A percentile compares a stretch with the other conserved stretches of the same genome.
Conservation (phyloP, 1,140 invertebrate genomes). For the Lethrus apterus region DNA sequence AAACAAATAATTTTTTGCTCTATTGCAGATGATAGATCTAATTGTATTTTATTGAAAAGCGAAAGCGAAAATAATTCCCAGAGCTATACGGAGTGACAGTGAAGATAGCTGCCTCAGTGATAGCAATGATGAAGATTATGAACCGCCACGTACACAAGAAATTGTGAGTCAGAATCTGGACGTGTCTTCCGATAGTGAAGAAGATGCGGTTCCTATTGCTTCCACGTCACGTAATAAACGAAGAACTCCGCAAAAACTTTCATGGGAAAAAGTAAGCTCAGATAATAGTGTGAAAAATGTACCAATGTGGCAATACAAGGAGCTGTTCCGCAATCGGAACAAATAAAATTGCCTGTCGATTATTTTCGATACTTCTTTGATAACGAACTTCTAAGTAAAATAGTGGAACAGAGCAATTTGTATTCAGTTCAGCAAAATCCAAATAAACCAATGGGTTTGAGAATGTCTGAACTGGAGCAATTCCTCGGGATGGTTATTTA, state of each 20-base stretch:
- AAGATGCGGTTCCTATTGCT: background rate
- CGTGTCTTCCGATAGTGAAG: background rate
- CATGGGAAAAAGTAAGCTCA: constrained; percentile 1
- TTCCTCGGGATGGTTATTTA: no score
- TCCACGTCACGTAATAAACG: background rate
- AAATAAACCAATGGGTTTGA: no score
- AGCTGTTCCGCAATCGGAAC: background rate
- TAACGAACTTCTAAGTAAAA: no score
- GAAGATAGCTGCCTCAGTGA: constrained; percentile 1
- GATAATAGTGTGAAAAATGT: background rate
- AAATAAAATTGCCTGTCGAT: no score
- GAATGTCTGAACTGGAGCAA: no score
- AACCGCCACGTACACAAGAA: background rate
- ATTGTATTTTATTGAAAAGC: background rate
- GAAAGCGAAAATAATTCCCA: background rate
- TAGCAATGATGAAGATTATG: constrained; percentile 1
- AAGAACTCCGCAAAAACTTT: background rate
- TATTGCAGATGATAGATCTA: background rate
- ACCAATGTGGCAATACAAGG: background rate
- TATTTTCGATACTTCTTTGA: no score
- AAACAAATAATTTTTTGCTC: background rate
- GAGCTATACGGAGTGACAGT: background rate
- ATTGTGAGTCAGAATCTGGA: background rate
- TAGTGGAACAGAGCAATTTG: no score
- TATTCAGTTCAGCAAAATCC: no score